phyloP scores from a whole-genome alignment of 2,113 vertebrate species.

The Phylloscopus trochiloides region DNA sequence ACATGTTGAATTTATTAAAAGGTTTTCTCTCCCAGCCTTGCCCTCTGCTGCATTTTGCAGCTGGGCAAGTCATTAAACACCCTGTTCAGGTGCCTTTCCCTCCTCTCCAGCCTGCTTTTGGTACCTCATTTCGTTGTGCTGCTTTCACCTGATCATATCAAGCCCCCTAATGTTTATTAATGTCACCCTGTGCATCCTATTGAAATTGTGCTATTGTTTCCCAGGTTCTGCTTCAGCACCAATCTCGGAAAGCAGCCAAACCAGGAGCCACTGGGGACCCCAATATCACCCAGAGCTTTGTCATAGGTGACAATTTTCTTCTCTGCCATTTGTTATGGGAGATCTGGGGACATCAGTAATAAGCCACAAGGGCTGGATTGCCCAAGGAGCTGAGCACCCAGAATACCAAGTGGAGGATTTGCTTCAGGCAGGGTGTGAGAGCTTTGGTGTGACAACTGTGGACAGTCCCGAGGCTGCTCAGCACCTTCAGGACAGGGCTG shows the following conservation, averaged over 20 bases:
- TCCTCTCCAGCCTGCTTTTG: not conserved
- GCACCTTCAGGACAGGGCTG: not conserved
- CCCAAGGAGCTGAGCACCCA: not conserved
- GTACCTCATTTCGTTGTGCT: conserved; percentile 24
- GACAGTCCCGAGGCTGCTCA: not conserved
- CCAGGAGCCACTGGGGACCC: not conserved
- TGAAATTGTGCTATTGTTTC: conserved; percentile 32
- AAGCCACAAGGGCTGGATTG: not conserved
- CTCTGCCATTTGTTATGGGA: not conserved
- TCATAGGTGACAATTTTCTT: not conserved
- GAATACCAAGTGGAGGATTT: not conserved
- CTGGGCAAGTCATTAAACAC: conserved; percentile 14
- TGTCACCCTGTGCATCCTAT: not conserved
- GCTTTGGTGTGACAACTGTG: not conserved
- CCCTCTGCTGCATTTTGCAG: not conserved
- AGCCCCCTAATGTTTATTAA: conserved; percentile 61
- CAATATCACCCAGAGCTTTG: conserved; percentile 21
- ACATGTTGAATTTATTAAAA: conserved; percentile 35
- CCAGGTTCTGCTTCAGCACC: not conserved
- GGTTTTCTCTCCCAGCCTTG: not conserved
- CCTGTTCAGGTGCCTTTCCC: conserved; percentile 1
- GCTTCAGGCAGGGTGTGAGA: not conserved
- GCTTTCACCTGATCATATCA: conserved; percentile 50
- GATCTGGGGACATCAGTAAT: conserved; percentile 24
- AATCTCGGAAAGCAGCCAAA: not conserved